Evolutionary conservation across 2,113 vertebrate species (phyloP).

Genomic region (Gymnocephalus cernua): DNA sequence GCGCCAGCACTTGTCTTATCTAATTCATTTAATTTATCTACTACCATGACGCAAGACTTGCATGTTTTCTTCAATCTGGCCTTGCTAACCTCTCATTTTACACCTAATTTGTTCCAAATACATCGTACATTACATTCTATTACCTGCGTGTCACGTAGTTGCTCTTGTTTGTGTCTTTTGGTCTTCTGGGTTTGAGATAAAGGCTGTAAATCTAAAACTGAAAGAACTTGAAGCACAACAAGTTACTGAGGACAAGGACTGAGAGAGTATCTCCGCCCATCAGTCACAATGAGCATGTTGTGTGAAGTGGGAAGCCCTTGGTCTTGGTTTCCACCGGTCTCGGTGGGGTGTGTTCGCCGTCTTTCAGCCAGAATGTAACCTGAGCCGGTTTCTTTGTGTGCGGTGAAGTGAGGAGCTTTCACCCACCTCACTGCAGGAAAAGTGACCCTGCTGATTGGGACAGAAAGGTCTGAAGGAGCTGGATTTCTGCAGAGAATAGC

Average conservation of each 20-base stretch:
- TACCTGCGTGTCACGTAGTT: no score
- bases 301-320: not conserved
- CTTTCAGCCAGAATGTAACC: constrained; percentile 29
- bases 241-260: no score
- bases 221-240: not conserved
- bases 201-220: not conserved
- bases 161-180: no score
- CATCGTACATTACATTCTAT: no score
- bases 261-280: not conserved
- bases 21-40: no score
- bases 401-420: not conserved
- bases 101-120: no score
- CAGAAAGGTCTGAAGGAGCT: not conserved
- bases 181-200: not conserved
- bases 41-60: no score
- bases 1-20: no score
- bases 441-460: constrained; percentile 13
- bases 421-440: not conserved
- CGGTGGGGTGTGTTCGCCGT: not conserved
- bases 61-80: no score
- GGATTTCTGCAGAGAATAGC: not conserved
- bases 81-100: no score
- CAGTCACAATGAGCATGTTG: not conserved
- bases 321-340: not conserved
- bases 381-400: constrained; percentile 39